Evolutionary conservation across 2,888 invertebrate genomes (phyloP).

Genomic region (Synergus laeviventris): DNA sequence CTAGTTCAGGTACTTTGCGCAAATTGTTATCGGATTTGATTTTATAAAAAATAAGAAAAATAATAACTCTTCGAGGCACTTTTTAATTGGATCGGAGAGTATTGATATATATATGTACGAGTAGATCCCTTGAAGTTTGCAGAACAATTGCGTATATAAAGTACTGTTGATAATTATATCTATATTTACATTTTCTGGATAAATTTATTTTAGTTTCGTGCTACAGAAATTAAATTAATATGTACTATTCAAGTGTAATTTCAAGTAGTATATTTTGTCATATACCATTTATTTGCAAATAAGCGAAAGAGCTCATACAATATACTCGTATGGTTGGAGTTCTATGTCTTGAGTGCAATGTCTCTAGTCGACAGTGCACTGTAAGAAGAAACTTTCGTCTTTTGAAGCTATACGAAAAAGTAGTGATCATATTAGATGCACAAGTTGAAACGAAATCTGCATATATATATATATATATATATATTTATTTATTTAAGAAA

Average conservation of each 20-base stretch:
- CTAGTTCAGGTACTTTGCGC: slow-evolving; percentile 83
- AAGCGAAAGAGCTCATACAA: too few species aligned
- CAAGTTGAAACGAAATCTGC: neutral
- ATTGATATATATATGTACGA: slow-evolving; percentile 32
- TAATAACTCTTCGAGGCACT: neutral
- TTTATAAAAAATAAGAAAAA: neutral
- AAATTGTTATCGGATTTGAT: neutral
- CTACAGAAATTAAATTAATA: too few species aligned
- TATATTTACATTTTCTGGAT: too few species aligned
- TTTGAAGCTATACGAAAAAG: slow-evolving; percentile 13
- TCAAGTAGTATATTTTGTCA: too few species aligned
- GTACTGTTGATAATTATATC: too few species aligned
- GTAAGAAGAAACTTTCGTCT: slow-evolving; percentile 14
- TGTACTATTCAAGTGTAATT: too few species aligned
- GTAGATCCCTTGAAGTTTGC: slow-evolving; percentile 37
- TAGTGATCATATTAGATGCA: slow-evolving; percentile 2
- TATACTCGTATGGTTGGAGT: neutral
- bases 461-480: too few species aligned
- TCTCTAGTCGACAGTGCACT: neutral
- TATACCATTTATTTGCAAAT: too few species aligned
- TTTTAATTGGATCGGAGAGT: neutral
- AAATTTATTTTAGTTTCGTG: too few species aligned
- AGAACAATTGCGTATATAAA: too few species aligned
- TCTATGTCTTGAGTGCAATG: neutral
- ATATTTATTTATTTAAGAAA: too few species aligned